Evolutionary conservation across 2,113 vertebrate species (phyloP), one percentile per base, ranked within the genome.

Genomic region (Lathamus discolor): DNA sequence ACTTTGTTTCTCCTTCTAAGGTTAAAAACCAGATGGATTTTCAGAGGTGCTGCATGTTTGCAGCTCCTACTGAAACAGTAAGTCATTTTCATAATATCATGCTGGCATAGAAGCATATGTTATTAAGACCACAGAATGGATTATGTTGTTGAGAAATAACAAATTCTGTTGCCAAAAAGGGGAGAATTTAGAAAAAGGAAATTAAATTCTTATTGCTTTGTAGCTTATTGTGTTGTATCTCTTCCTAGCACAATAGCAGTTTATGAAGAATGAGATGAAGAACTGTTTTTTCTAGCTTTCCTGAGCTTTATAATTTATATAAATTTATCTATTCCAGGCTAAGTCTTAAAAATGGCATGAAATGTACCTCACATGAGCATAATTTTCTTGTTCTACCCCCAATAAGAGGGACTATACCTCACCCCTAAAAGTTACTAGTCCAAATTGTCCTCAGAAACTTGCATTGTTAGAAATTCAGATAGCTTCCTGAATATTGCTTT

Each of bases 61-160:
- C 43, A 87, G 35, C 43, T 86, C 61, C 64, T 88, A 75, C 61
- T 75, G 73, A 97, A 95, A 84, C 23, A 61, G 33, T 72, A 91
- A 91, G 18, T 73, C 17, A 76, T 95, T 82, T 95, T 92, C 55
- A 69, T 91, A 93, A 88, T 79, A 92, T 59, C 54, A 59, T 59
- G 41, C 84, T 95, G 77, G 52, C 49, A 84, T 57, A 68, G 51
- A 75, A 73, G 13, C 77, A 86, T 90, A 74, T 83, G 86, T 79
- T 93, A 86, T 93, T 91, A 92, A 81, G 86, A 89, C 92, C 81
- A 83, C 49, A 92, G 74, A 96, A 88, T 86, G 64, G 25, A 86
- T 93, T 90, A 93, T 78, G 43, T 64, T 93, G 43, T 93, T 94
- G 67, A 90, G 78, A 94, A 95, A 93, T 88, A 95, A 68, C 29